phyloP scores from a whole-genome alignment of 2,113 vertebrate species.

The Varanus salvator region DNA sequence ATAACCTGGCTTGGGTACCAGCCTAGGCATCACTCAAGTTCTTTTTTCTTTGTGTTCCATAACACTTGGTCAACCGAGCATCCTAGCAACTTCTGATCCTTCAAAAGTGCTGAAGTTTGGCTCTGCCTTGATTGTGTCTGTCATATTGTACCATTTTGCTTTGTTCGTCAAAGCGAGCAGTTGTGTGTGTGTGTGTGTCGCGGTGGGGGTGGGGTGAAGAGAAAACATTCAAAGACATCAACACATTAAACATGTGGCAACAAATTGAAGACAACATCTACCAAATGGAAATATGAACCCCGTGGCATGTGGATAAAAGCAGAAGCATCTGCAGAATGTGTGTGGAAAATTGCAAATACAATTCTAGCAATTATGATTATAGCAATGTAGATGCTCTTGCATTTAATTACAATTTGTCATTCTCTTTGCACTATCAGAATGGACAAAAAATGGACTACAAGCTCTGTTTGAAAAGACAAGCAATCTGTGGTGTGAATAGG shows the following conservation, averaged over 20 bases:
- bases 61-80: neutral
- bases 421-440: conserved; percentile 72
- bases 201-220: neutral
- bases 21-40: too few species aligned
- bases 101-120: neutral
- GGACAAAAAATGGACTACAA: conserved; percentile 73
- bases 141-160: neutral
- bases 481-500: conserved; percentile 67
- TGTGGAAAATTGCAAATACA: conserved; percentile 67
- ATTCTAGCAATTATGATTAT: conserved; percentile 70
- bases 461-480: conserved; percentile 75
- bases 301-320: conserved; percentile 64
- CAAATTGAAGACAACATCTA: conserved; percentile 57
- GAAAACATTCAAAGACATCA: neutral
- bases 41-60: too few species aligned
- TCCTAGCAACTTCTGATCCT: neutral
- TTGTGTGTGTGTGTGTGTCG: neutral
- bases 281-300: conserved; percentile 52
- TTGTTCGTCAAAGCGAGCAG: conserved; percentile 36
- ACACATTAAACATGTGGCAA: conserved; percentile 57
- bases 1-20: too few species aligned
- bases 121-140: neutral
- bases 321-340: conserved; percentile 71
- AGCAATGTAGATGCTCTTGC: conserved; percentile 39
- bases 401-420: conserved; percentile 71